Evolutionary conservation across 2,113 vertebrate species (phyloP).

Genomic region (Oceanodroma tethys): DNA sequence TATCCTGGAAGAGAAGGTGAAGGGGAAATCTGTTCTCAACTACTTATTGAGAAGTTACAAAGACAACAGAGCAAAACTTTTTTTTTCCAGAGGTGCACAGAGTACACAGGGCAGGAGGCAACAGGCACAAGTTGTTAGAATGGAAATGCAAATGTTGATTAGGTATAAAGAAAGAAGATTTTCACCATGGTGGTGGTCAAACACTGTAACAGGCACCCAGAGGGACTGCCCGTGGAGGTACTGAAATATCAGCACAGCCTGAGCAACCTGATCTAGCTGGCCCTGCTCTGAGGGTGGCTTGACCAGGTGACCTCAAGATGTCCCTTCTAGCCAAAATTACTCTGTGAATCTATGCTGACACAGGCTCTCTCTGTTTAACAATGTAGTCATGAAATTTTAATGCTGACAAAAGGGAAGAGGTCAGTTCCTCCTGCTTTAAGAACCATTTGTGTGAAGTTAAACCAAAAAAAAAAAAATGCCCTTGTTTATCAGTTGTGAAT

Average conservation of each 20-base stretch:
- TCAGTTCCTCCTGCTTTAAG: neutral
- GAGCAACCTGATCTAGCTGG: neutral
- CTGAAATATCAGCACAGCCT: neutral
- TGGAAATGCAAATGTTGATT: neutral
- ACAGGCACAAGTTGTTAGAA: neutral
- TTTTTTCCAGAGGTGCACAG: neutral
- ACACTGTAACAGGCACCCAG: neutral
- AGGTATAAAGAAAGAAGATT: neutral
- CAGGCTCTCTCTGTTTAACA: neutral
- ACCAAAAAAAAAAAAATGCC: neutral
- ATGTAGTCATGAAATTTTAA: slow-evolving; percentile 5
- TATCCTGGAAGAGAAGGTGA: neutral
- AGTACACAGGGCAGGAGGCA: neutral
- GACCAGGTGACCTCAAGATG: slow-evolving; percentile 19
- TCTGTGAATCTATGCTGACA: neutral
- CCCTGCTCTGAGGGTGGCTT: neutral
- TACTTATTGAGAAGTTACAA: neutral
- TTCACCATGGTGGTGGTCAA: neutral
- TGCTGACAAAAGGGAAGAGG: neutral
- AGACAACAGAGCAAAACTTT: neutral
- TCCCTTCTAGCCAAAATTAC: slow-evolving; percentile 16
- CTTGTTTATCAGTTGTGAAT: neutral
- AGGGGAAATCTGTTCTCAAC: neutral
- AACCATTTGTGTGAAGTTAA: neutral
- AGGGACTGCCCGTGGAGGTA: neutral